Conservation (phyloP, 2,797 vertebrate genomes). For the Borostomias antarcticus region DNA sequence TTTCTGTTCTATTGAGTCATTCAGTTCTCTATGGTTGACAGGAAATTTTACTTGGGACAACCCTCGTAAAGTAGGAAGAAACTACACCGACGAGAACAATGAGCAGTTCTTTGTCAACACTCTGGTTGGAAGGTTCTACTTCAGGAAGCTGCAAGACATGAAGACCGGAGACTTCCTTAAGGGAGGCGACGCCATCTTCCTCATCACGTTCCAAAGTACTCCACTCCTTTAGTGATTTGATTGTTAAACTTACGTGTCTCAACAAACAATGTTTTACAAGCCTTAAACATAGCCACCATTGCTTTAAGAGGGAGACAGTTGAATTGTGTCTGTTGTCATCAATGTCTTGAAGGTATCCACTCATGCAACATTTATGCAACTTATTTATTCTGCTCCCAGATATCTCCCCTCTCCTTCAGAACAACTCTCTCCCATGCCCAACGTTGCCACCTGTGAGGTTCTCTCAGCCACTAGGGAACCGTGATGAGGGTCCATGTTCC, state of each 20-base stretch:
- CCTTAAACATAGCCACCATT: no score
- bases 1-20: neutral
- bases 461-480: neutral
- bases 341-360: neutral
- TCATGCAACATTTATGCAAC: neutral
- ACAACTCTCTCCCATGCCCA: constrained; percentile 10
- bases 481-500: constrained; percentile 1
- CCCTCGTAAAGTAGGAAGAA: neutral
- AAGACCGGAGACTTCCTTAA: constrained; percentile 27
- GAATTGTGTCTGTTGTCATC: neutral
- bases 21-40: neutral
- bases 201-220: constrained; percentile 75
- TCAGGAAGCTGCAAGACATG: constrained; percentile 69
- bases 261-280: no score
- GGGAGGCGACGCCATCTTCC: neutral
- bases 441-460: neutral
- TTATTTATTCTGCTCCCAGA: neutral
- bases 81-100: constrained; percentile 68
- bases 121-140: constrained; percentile 53
- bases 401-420: neutral
- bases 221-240: no score
- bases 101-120: constrained; percentile 62
- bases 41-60: constrained; percentile 23
- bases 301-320: no score
- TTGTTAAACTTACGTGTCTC: neutral